Evolutionary conservation across 1,140 invertebrate genomes (phyloP), one percentile per base, ranked within the genome.

Genomic region (Aphaenogaster ashmeadi): DNA sequence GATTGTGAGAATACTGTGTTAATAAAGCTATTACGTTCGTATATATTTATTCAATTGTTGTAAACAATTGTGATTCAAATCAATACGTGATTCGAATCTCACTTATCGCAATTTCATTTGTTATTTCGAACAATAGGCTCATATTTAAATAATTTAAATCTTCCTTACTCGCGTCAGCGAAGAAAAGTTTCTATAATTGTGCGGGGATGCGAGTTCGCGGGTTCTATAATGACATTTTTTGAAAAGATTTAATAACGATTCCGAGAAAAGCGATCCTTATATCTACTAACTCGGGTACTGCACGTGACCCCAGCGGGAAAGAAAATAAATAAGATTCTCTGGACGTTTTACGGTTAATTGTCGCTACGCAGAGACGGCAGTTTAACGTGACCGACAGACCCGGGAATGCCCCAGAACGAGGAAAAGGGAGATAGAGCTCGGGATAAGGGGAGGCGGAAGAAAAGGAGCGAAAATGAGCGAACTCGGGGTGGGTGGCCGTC

Each of bases 401-500:
- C 52, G 69, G 62, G 89, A 77, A 86, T 85, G 79, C 33, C 21
- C 21, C 47, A 18, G 69, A 90, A 78, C 60, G 21, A 27, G 67
- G 86, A 71, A 87, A 38, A 87, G 69, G 75, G 80, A 64, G 80
- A 87, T 38, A 74, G 7, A 67, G 56, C 44, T 38, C n/a, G 50
- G 64, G 66, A 69, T 80, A 81, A 86, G 44, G 44, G 64, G 27
- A 60, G 44, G 36, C 36, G 47, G 41, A 38, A 52, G 60, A 87
- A 67, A 71, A 74, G 83, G 87, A 91, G 89, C 78, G 86, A 90
- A 90, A 85, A 81, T 75, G 86, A 92, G 80, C 80, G 83, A 88
- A 89, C 91, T 92, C 93, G 69, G 93, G 93, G 93, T 94, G 92
- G 94, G 94, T 94, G 94, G 94, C 93, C 94, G 93, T 90, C 84